A percentile compares a stretch with the other conserved stretches of the same genome.
These are phyloP conservation scores for Symphodus melops DNA, from an alignment of 2,113 vertebrate species.

Conservation along the genomic window DNA sequence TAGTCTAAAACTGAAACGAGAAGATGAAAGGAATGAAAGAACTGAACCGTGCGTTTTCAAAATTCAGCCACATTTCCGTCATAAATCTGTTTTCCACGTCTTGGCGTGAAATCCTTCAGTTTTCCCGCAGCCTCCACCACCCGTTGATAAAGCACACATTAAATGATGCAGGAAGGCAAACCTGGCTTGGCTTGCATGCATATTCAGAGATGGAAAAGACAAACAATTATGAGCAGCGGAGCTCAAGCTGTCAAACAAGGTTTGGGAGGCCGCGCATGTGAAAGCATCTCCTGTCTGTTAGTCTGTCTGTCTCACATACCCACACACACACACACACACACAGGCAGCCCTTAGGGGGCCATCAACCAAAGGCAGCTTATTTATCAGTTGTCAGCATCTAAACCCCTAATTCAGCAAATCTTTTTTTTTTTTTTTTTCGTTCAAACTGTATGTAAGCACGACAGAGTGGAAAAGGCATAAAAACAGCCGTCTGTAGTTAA, in stretches of 20 bases:
- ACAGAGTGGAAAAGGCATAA: constrained; percentile 37
- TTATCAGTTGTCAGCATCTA: constrained; percentile 85
- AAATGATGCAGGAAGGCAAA: constrained; percentile 71
- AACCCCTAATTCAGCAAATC: constrained; percentile 79
- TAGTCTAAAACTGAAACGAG: constrained; percentile 42
- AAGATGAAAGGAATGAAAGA: constrained; percentile 18
- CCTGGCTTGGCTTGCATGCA: constrained; percentile 52
- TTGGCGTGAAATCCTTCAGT: constrained; percentile 67
- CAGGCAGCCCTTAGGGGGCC: constrained; percentile 75
- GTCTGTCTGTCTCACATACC: constrained; percentile 21
- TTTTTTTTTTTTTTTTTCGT: constrained; percentile 62
- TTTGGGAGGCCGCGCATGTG: constrained; percentile 61
- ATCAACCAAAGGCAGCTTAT: constrained; percentile 76
- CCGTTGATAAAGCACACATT: constrained; percentile 74
- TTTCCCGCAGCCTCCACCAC: constrained; percentile 61
- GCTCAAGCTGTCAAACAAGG: constrained; percentile 75
- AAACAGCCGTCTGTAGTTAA: constrained; percentile 58
- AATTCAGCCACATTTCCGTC: constrained; percentile 49
- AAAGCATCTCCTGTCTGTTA: constrained; percentile 36
- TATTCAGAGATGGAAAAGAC: constrained; percentile 59
- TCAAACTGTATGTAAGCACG: constrained; percentile 54
- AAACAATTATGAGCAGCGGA: constrained; percentile 71
- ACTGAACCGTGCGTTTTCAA: constrained; percentile 28
- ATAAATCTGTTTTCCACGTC: constrained; percentile 36
- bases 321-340: constrained; percentile 13